These are phyloP conservation scores for Hemiprocne comata DNA, from an alignment of 2,113 vertebrate genomes.

Conservation along the genomic window DNA sequence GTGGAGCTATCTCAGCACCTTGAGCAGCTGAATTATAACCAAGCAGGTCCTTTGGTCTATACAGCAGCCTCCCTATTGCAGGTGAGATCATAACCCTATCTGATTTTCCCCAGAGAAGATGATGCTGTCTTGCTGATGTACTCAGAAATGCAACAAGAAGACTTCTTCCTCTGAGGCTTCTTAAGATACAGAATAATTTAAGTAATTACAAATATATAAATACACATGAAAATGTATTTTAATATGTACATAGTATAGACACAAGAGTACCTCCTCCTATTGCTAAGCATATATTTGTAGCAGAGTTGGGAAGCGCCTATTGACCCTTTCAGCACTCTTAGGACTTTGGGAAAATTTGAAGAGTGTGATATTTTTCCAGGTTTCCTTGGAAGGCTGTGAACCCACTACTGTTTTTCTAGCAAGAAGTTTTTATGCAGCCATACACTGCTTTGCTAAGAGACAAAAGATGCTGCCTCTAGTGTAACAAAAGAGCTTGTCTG, in stretches of 20 bases:
- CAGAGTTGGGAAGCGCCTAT: not conserved
- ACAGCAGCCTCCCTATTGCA: not conserved
- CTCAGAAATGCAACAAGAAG: not conserved
- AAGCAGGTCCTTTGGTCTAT: not conserved
- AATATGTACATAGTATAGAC: not conserved
- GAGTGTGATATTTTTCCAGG: not conserved
- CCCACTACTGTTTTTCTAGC: not conserved
- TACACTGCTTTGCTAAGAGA: not conserved
- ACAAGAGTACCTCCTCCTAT: not conserved
- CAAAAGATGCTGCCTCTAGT: not conserved
- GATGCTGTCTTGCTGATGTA: not conserved
- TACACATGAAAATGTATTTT: not conserved
- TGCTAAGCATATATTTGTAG: not conserved
- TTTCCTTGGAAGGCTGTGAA: not conserved
- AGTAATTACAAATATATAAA: not conserved
- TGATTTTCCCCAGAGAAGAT: not conserved
- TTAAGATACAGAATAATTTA: not conserved
- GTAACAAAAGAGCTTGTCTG: constrained; percentile 27
- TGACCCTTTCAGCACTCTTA: not conserved
- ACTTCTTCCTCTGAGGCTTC: not conserved
- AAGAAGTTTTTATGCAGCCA: not conserved
- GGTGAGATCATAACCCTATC: not conserved
- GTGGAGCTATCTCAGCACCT: not conserved
- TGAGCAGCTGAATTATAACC: not conserved
- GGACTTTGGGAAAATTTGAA: not conserved